Percentiles rank a stretch among this genome's conserved stretches.
Conservation (phyloP, 2,113 vertebrate species). For the Podarcis cretensis region DNA sequence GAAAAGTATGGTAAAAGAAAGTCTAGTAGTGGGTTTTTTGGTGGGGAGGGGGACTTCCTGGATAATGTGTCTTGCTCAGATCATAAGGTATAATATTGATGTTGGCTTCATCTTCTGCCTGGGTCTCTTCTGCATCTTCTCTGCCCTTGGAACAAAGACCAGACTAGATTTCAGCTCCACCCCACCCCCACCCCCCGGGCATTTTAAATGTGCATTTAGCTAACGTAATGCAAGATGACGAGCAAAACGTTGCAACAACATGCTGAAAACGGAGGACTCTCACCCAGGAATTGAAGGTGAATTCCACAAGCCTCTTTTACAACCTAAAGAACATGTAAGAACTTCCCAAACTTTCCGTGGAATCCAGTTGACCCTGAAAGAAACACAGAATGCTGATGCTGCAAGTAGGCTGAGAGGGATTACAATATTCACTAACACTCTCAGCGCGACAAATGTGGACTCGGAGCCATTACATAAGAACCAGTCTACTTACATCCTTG, state of each 20-base stretch:
- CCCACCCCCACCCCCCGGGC: no score
- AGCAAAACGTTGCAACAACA: neutral
- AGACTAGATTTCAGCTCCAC: neutral
- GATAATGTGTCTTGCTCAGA: neutral
- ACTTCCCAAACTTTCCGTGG: neutral
- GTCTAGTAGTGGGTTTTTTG: neutral
- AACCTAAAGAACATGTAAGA: neutral
- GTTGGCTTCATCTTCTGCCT: neutral
- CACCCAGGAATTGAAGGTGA: neutral
- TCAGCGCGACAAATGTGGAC: neutral
- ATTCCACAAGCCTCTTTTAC: neutral
- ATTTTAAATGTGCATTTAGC: neutral
- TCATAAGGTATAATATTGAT: neutral
- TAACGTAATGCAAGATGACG: neutral
- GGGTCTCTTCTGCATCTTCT: neutral
- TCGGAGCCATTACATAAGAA: neutral
- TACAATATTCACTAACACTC: neutral
- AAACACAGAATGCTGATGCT: neutral
- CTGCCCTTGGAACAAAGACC: neutral
- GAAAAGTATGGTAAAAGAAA: neutral
- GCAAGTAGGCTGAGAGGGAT: neutral
- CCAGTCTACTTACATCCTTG: neutral
- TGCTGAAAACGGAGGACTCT: neutral
- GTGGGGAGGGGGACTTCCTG: neutral
- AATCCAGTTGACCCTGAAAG: neutral